These are phyloP conservation scores for Endomychus coccineus DNA, from an alignment of 2,888 invertebrate species.

Conservation along the genomic window DNA sequence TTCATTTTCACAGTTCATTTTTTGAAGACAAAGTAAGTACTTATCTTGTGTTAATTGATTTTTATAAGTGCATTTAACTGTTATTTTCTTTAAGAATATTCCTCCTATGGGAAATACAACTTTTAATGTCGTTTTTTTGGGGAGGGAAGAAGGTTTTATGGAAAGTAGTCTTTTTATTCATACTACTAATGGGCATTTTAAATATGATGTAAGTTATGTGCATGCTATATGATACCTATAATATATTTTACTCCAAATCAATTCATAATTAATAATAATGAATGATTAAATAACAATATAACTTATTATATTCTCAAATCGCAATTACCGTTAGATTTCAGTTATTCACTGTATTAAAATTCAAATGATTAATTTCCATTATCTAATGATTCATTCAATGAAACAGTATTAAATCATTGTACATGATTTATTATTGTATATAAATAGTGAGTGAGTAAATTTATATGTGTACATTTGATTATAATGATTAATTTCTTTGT, in stretches of 20 bases:
- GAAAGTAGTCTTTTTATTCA: constrained; percentile 87
- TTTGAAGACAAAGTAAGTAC: constrained; percentile 81
- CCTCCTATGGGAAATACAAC: constrained; percentile 88
- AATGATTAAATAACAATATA: not conserved
- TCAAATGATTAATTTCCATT: too few relatives aligned
- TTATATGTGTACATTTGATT: too few relatives aligned
- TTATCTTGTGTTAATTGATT: not conserved
- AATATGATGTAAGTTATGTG: constrained; percentile 65
- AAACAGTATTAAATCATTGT: too few relatives aligned
- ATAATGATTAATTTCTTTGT: too few relatives aligned
- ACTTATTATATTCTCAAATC: constrained; percentile 2
- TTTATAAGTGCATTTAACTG: not conserved
- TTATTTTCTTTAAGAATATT: constrained; percentile 56
- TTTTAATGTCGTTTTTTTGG: constrained; percentile 93
- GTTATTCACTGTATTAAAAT: too few relatives aligned
- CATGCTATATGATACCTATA: too few relatives aligned
- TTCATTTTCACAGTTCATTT: constrained; percentile 95
- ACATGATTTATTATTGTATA: too few relatives aligned
- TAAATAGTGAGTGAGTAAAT: too few relatives aligned
- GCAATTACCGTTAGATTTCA: too few relatives aligned
- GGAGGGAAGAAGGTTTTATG: constrained; percentile 81
- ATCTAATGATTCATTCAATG: too few relatives aligned
- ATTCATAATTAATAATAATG: too few relatives aligned
- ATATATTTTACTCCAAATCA: too few relatives aligned
- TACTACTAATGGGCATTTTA: constrained; percentile 86